phyloP scores from a whole-genome alignment of 2,888 invertebrate genomes.

The Philaethria dido region DNA sequence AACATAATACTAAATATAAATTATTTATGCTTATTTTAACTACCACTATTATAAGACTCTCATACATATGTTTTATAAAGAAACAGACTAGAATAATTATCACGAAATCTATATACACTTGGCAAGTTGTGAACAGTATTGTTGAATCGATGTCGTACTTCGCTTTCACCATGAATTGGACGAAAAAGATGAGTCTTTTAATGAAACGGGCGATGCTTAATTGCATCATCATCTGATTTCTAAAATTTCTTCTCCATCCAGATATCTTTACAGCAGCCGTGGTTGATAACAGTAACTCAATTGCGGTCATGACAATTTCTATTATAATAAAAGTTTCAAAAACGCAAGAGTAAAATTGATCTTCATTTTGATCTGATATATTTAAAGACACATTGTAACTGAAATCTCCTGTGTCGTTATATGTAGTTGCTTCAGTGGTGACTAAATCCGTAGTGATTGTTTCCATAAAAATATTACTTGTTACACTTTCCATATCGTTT shows the following conservation, averaged over 20 bases:
- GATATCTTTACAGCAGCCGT: slow-evolving; percentile 65
- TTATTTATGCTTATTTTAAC: slow-evolving; percentile 65
- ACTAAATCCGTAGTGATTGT: slow-evolving; percentile 38
- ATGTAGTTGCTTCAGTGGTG: slow-evolving; percentile 26
- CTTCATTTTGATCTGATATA: slow-evolving; percentile 36
- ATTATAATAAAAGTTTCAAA: slow-evolving; percentile 64
- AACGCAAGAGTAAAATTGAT: slow-evolving; percentile 43
- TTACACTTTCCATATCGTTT: slow-evolving; percentile 55
- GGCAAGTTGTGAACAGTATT: slow-evolving; percentile 47
- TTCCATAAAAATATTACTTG: slow-evolving; percentile 43
- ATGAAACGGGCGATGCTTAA: slow-evolving; percentile 67
- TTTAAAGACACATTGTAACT: slow-evolving; percentile 21
- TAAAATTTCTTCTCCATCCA: slow-evolving; percentile 73
- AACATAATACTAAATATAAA: slow-evolving; percentile 60
- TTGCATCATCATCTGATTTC: slow-evolving; percentile 77
- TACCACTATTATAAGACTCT: slow-evolving; percentile 69
- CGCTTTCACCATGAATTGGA: slow-evolving; percentile 57
- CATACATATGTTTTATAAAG: slow-evolving; percentile 76
- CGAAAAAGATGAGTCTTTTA: slow-evolving; percentile 62
- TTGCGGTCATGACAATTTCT: slow-evolving; percentile 70
- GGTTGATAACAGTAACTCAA: slow-evolving; percentile 65
- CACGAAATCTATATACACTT: slow-evolving; percentile 71
- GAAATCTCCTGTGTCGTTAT: slow-evolving; percentile 20
- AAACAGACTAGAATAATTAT: slow-evolving; percentile 69
- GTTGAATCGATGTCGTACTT: slow-evolving; percentile 45